phyloP scores from a whole-genome alignment of 2,113 vertebrate genomes.

The Pardalotus punctatus region DNA sequence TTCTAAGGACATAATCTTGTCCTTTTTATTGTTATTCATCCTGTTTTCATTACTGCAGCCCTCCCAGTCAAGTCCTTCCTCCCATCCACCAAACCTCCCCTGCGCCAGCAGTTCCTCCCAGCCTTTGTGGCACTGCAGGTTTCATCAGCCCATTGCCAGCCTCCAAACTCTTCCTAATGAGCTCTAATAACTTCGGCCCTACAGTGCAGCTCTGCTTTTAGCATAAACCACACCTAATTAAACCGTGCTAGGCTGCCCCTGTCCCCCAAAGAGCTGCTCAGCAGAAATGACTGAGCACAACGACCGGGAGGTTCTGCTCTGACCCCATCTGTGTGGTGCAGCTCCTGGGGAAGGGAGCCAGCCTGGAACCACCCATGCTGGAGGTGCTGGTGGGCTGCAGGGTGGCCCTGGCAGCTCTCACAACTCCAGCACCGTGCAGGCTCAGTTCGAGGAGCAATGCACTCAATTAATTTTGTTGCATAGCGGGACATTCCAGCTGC shows the following conservation, averaged over 20 bases:
- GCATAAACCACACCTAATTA: neutral
- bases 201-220: neutral
- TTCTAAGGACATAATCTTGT: neutral
- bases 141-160: neutral
- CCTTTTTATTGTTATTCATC: neutral
- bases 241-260: neutral
- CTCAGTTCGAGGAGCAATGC: accelerated
- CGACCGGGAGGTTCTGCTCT: neutral
- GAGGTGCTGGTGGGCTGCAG: neutral
- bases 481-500: neutral
- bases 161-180: neutral
- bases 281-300: neutral
- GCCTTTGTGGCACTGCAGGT: neutral
- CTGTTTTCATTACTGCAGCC: neutral
- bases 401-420: neutral
- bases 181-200: neutral
- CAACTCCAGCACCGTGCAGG: accelerated
- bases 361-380: accelerated
- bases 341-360: neutral
- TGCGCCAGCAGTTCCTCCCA: neutral
- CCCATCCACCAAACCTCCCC: neutral
- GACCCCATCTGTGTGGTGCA: neutral
- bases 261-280: neutral
- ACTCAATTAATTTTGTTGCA: neutral
- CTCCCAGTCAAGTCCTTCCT: neutral